Evolutionary conservation across 2,888 invertebrate species (phyloP), one percentile per base, ranked within the genome.

Genomic region (Abrostola tripartita): DNA sequence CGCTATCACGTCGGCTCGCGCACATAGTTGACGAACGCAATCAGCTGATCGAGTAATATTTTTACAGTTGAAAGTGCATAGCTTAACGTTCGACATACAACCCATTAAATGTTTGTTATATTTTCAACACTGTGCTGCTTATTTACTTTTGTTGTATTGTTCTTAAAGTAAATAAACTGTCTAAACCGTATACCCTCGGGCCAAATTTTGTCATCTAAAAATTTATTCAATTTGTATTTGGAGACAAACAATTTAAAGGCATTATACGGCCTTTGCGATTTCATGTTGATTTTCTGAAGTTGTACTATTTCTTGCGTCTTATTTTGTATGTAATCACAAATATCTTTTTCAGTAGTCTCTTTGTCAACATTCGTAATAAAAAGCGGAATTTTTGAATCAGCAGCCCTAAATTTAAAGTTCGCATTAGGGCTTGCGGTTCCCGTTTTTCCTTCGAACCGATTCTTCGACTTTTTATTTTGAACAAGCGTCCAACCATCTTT

Each of bases 11-110:
- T 61, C 61, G 50, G 54, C 7, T 11, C 36, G 9, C 35, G 5
- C n/a, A 41, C 61, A 61, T 10, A 61, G 1, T 12, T 6, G 36
- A 37, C 50, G 37, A 24, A 60, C 40, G 49, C 60, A 53, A 5
- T 41, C 40, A 4, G 36, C 50, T 6, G 60, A 61, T 10, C 60
- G 44, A 5, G 6, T 5, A 5, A 60, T 5, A 47, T 10, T 10
- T 44, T 53, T 60, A 40, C 60, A 61, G n/a, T 54, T 61, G 36
- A 49, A 61, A 64, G 50, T 36, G 50, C 7, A 38, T 38, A 44
- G 12, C 12, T n/a, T n/a, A n/a, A n/a, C 11, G 40, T 52, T 40
- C n/a, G n/a, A 12, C 38, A 11, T 11, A 40, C 40, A 44, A 38
- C n/a, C n/a, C n/a, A n/a, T n/a, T n/a, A n/a, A n/a, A n/a, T n/a